phyloP scores from a whole-genome alignment of 2,797 vertebrate species.

The Vultur gryphus region DNA sequence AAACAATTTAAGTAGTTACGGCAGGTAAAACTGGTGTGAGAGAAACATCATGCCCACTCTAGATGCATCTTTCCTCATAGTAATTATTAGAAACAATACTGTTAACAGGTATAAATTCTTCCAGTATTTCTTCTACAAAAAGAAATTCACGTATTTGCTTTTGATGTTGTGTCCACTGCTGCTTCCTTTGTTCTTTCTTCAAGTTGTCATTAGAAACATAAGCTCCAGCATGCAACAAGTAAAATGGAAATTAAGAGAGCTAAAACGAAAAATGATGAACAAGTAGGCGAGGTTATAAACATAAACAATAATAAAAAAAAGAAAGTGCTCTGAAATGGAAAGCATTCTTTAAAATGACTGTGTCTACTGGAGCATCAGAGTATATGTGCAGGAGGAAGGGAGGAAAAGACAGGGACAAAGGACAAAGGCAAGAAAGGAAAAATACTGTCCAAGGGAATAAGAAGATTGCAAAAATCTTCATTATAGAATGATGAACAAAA shows the following conservation, averaged over 20 bases:
- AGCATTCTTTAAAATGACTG: constrained; percentile 23
- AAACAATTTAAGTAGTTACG: neutral
- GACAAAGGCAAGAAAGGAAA: neutral
- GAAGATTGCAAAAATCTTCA: neutral
- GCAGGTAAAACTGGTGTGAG: neutral
- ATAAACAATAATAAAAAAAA: neutral
- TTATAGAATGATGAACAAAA: fast-evolving
- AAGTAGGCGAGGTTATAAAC: neutral
- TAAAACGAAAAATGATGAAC: neutral
- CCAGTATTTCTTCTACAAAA: neutral
- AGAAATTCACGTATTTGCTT: neutral
- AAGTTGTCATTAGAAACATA: neutral
- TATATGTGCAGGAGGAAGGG: constrained; percentile 15
- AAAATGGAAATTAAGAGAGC: neutral
- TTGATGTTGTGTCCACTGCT: neutral
- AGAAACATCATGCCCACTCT: neutral
- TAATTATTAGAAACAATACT: neutral
- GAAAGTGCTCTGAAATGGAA: neutral
- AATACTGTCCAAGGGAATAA: neutral
- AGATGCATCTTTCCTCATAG: neutral
- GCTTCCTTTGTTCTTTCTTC: neutral
- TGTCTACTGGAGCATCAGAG: constrained; percentile 25
- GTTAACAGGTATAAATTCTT: neutral
- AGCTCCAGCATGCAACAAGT: neutral
- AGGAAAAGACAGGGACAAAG: constrained; percentile 40